A percentile compares a stretch with the other conserved stretches of the same genome.
Conservation (phyloP, 2,888 invertebrate genomes). For the Dolichopus griseipennis region DNA sequence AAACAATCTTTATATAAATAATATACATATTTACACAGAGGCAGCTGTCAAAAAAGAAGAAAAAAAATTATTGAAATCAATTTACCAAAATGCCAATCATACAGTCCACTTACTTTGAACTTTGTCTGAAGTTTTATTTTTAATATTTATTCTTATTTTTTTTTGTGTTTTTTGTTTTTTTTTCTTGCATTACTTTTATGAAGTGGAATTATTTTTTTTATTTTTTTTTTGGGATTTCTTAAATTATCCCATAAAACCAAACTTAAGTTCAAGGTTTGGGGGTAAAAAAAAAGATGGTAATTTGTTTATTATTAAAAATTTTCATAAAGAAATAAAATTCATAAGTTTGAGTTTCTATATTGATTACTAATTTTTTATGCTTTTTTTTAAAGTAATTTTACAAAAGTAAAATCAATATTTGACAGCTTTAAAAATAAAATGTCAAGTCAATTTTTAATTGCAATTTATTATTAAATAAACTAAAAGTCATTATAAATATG, state of each 20-base stretch:
- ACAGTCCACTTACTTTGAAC: conserved; percentile 6
- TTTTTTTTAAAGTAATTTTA: no score
- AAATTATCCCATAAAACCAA: not conserved
- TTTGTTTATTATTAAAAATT: not conserved
- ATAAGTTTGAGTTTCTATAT: no score
- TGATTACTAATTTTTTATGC: no score
- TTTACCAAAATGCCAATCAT: conserved; percentile 6
- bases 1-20: not conserved
- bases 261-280: not conserved
- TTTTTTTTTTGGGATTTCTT: not conserved
- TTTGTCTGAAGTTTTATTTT: not conserved
- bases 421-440: no score
- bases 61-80: conserved; percentile 2
- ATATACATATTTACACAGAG: no score
- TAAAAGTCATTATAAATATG: no score
- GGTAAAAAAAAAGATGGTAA: not conserved
- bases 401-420: no score
- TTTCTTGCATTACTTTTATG: not conserved
- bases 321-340: no score
- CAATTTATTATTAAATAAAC: no score
- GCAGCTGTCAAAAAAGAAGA: not conserved
- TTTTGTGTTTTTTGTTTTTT: not conserved
- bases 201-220: not conserved
- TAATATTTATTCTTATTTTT: not conserved
- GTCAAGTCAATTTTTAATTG: no score